Evolutionary conservation across 2,797 vertebrate genomes (phyloP), one percentile per base, ranked within the genome.

Genomic region (Manis javanica): DNA sequence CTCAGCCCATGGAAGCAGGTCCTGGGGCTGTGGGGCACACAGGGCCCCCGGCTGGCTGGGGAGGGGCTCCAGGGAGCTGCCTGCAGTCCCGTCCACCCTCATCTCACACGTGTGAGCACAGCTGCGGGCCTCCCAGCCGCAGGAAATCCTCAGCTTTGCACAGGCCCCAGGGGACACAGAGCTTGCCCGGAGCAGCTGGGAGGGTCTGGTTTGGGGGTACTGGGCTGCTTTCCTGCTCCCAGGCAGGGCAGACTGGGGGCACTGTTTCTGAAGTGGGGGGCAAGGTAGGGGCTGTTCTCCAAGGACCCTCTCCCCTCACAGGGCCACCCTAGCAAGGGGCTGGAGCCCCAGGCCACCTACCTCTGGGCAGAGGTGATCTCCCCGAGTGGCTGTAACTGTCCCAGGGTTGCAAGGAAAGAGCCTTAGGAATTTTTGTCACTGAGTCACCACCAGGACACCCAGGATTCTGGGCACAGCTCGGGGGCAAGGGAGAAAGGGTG

Each of bases 101-200:
- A 98, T 98, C 96, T 92, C 97, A 98, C 97, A 97, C 96, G 94
- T 98, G 98, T 96, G 96, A 83, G 90, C 90, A 84, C 98, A 98
- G 98, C 98, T 98, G 98, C 92, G 98, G 98, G 96, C 97, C 96
- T 46, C 98, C 93, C 82, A 97, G 98, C 97, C 94, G 94, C 97
- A 98, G 98, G 98, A 98, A 98, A 98, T 98, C 98, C 98, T 97
- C 91, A 93, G 98, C 97, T 98, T 98, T 98, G 97, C 98, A 96
- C 87, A 96, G 98, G 97, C 97, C 98, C 98, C 92, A 10, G 96
- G 90, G 98, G 98, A 98, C 98, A 19, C 23, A 2, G 46, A n/a
- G 64, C 69, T 72, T 2, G 18, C 42, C 63, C n/a, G 59, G 57
- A 37, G 79, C 85, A 79, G 88, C 91, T 59, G 64, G 86, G 69